These are phyloP conservation scores for Dermatemys mawii DNA, from an alignment of 2,113 vertebrate species.

Conservation along the genomic window DNA sequence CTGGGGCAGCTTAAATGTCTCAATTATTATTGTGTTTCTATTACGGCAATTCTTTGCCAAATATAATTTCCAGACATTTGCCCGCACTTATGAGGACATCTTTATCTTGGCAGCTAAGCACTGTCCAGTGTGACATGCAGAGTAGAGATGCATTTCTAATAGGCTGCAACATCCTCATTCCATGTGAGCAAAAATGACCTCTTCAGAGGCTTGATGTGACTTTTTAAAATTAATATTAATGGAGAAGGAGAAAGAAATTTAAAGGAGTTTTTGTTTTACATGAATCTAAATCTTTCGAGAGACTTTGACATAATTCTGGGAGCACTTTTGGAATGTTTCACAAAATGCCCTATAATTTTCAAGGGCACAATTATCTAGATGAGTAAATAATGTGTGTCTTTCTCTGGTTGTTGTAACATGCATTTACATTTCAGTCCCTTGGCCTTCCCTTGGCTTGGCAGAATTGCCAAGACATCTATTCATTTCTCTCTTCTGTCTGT, in stretches of 20 bases:
- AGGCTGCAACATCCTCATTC: not conserved
- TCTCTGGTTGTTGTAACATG: not conserved
- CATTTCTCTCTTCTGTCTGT: not conserved
- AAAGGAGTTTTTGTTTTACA: conserved; percentile 9
- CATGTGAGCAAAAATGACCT: not conserved
- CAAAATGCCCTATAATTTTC: not conserved
- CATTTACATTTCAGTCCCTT: not conserved
- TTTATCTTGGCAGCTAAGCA: conserved; percentile 53
- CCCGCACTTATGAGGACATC: conserved; percentile 16
- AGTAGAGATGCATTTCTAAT: conserved; percentile 8
- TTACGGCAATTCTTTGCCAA: conserved; percentile 44
- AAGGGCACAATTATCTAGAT: not conserved
- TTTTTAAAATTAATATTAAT: conserved; percentile 21
- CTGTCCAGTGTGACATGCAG: conserved; percentile 35
- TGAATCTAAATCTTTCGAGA: not conserved
- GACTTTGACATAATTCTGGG: not conserved
- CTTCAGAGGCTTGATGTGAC: not conserved
- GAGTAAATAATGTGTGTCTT: conserved; percentile 23
- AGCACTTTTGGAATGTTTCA: not conserved
- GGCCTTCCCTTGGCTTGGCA: not conserved
- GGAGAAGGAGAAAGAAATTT: not conserved
- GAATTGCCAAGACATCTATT: not conserved
- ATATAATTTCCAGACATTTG: conserved; percentile 52
- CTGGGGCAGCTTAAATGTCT: conserved; percentile 62
- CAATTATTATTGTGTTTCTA: conserved; percentile 62